phyloP scores from a whole-genome alignment of 2,888 invertebrate species.

The Aquatica leii region DNA sequence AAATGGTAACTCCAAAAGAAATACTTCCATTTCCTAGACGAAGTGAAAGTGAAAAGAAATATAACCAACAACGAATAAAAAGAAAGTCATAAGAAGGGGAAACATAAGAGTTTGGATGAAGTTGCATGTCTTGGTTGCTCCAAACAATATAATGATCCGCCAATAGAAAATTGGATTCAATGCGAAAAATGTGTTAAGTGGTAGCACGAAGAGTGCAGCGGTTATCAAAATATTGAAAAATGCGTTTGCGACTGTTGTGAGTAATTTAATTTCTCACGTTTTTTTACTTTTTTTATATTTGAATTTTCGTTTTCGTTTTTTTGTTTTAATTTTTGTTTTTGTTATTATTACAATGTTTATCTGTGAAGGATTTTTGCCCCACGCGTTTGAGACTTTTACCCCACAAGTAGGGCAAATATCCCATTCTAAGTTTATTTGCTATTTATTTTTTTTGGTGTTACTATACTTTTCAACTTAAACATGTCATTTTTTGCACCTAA shows the following conservation, averaged over 20 bases:
- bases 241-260: neutral
- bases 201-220: neutral
- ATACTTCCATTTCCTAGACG: too few species aligned
- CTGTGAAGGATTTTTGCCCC: neutral
- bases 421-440: neutral
- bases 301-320: neutral
- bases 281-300: neutral
- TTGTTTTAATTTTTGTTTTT: neutral
- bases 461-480: too few species aligned
- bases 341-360: neutral
- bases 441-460: neutral
- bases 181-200: neutral
- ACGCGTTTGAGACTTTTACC: neutral
- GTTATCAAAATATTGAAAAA: neutral
- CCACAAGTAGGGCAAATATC: neutral
- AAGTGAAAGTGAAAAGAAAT: neutral
- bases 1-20: neutral
- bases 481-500: too few species aligned
- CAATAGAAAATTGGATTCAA: neutral
- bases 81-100: neutral
- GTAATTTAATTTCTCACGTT: neutral
- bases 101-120: neutral
- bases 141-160: neutral
- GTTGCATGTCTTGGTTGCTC: neutral
- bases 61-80: neutral